These are phyloP conservation scores for Pyxicephalus adspersus DNA, from an alignment of 2,113 vertebrate species.

Conservation along the genomic window DNA sequence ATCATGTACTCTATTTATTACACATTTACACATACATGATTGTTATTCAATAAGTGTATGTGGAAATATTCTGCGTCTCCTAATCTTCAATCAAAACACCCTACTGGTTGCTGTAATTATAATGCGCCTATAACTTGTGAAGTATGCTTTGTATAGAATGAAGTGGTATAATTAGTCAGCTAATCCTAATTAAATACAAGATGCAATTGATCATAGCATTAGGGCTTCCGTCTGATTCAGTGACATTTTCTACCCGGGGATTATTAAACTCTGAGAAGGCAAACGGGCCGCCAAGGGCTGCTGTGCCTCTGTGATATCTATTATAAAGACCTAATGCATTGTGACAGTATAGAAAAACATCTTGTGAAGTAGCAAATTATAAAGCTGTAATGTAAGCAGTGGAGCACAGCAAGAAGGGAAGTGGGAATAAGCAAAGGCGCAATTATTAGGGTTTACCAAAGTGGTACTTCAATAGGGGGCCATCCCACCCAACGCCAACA, in stretches of 20 bases:
- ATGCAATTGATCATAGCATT: slow-evolving; percentile 29
- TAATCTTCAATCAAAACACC: neutral
- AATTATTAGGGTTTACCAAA: too few species aligned
- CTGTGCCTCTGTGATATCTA: too few species aligned
- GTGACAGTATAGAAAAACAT: neutral
- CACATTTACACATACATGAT: too few species aligned
- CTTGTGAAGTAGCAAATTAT: too few species aligned
- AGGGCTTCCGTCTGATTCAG: neutral
- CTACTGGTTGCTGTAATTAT: slow-evolving; percentile 3
- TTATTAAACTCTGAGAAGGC: slow-evolving; percentile 13
- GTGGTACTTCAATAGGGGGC: too few species aligned
- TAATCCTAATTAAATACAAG: slow-evolving; percentile 42
- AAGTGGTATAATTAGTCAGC: slow-evolving; percentile 20
- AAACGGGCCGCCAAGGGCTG: neutral
- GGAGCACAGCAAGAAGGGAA: too few species aligned
- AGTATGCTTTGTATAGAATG: slow-evolving; percentile 14
- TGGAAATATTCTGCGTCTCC: too few species aligned
- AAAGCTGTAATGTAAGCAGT: too few species aligned
- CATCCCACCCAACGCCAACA: too few species aligned
- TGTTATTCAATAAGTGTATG: too few species aligned
- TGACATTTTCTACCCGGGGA: slow-evolving; percentile 15
- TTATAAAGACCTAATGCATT: neutral
- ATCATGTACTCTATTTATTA: too few species aligned
- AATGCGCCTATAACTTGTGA: slow-evolving; percentile 5
- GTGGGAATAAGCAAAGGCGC: too few species aligned